These are phyloP conservation scores for Isichthys henryi DNA, from an alignment of 2,113 vertebrate genomes.

Conservation along the genomic window DNA sequence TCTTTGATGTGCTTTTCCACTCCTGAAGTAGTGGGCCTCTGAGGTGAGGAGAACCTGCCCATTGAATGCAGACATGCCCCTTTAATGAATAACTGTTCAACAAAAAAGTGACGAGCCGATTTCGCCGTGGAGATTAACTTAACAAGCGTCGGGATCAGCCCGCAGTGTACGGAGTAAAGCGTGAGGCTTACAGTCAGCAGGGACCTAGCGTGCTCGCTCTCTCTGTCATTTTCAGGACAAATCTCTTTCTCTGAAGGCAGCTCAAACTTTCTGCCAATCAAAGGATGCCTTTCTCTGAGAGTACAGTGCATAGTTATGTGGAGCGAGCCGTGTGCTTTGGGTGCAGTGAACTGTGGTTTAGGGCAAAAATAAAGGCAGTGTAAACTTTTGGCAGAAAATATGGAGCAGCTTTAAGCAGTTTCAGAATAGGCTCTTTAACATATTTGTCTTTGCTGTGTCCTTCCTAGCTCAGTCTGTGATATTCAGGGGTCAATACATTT, in stretches of 20 bases:
- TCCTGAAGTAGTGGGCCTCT: not conserved
- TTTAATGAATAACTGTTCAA: not conserved
- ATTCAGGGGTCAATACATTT: slow-evolving; percentile 36
- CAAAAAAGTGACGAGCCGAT: not conserved
- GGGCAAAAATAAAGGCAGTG: not conserved
- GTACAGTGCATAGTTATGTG: not conserved
- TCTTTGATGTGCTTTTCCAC: not conserved
- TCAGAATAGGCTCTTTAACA: not conserved
- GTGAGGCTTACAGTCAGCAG: not conserved
- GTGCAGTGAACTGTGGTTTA: not conserved
- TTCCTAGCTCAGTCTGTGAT: slow-evolving; percentile 29
- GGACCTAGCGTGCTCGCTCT: not conserved
- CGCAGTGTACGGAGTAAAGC: not conserved
- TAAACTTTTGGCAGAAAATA: not conserved
- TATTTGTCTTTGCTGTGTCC: slow-evolving; percentile 12
- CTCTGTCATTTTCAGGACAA: not conserved
- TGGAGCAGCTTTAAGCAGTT: not conserved
- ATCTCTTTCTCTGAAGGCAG: not conserved
- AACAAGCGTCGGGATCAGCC: not conserved
- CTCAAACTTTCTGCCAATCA: not conserved
- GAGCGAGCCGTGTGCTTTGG: not conserved
- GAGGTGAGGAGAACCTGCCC: not conserved
- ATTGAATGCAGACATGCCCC: not conserved
- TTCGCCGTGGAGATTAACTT: not conserved
- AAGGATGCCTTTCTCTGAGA: not conserved